Evolutionary conservation across 2,113 vertebrate genomes (phyloP), one percentile per base, ranked within the genome.

Genomic region (Scomber scombrus): DNA sequence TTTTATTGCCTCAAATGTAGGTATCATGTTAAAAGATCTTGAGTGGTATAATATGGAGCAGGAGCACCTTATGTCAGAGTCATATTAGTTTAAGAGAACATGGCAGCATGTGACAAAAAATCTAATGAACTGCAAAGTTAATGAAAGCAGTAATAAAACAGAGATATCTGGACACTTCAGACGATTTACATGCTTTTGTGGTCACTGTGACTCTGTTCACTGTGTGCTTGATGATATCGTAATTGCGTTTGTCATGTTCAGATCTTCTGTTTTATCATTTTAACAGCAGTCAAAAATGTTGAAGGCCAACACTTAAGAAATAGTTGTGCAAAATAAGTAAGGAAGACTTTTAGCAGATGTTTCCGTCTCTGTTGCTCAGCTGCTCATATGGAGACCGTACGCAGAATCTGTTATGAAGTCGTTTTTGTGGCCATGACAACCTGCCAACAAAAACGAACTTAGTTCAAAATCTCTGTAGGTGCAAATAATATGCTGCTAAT

Each of bases 371-470:
- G 61, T 61, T 74, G 61, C 52, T 52, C 63, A 51, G 72, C 51
- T 60, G 52, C 85, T 85, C 82, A 78, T 77, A 61, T 81, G 82
- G 84, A 55, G 58, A 55, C 74, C n/a, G 12, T 66, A 45, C 77
- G 81, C 18, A 63, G 29, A 11, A 52, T 72, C 56, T 75, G 65
- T 58, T 52, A 46, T 18, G 18, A 76, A 68, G 57, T 71, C 55
- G 52, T 45, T 74, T 67, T 68, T 47, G 51, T 21, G 21, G 58
- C 57, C 45, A 58, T 29, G 54, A 69, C 16, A 43, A 31, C 51
- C 62, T 12, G 68, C 84, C 87, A 85, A 71, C 51, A 80, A 83
- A 69, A 85, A 81, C 56, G 15, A 86, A 80, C 69, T 79, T 43
- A 46, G 43, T 54, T 69, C 23, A 75, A 45, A 60, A 40, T 68